Evolutionary conservation across 2,888 invertebrate genomes (phyloP).

Genomic region (Orchestes rusci): DNA sequence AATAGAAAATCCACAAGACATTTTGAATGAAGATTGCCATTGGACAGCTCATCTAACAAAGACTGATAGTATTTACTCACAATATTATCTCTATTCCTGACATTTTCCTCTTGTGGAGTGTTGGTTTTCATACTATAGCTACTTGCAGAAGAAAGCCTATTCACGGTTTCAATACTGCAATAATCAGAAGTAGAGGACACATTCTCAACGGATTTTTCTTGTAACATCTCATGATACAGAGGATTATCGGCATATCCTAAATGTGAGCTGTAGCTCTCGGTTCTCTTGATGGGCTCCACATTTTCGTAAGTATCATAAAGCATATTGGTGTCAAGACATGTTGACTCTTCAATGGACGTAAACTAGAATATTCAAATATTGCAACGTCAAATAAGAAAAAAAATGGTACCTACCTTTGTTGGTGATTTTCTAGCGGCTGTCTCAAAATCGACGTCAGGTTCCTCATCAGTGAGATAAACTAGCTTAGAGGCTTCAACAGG

Average conservation of each 20-base stretch:
- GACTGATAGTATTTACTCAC: too few relatives aligned
- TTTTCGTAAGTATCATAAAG: conserved; percentile 44
- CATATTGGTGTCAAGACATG: too few relatives aligned
- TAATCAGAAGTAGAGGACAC: conserved; percentile 68
- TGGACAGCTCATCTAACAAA: too few relatives aligned
- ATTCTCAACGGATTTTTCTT: conserved; percentile 50
- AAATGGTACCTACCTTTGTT: conserved; percentile 8
- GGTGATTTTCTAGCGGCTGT: conserved; percentile 1
- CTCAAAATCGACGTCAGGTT: conserved; percentile 30
- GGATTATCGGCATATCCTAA: conserved; percentile 45
- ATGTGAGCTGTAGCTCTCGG: conserved; percentile 52
- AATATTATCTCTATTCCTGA: conserved; percentile 30
- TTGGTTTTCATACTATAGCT: conserved; percentile 44
- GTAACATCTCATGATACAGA: conserved; percentile 50
- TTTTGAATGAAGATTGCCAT: too few relatives aligned
- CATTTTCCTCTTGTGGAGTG: conserved; percentile 40
- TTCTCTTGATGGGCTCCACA: conserved; percentile 47
- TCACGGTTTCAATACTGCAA: conserved; percentile 64
- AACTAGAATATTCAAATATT: too few relatives aligned
- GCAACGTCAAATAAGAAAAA: too few relatives aligned
- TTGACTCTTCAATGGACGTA: conserved; percentile 9
- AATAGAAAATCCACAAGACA: too few relatives aligned
- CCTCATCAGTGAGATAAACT: conserved; percentile 62
- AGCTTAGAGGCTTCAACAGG: conserved; percentile 61
- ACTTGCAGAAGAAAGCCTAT: conserved; percentile 48